Conservation (phyloP, 2,888 invertebrate species). For the Eumacrocentrus americanus region DNA sequence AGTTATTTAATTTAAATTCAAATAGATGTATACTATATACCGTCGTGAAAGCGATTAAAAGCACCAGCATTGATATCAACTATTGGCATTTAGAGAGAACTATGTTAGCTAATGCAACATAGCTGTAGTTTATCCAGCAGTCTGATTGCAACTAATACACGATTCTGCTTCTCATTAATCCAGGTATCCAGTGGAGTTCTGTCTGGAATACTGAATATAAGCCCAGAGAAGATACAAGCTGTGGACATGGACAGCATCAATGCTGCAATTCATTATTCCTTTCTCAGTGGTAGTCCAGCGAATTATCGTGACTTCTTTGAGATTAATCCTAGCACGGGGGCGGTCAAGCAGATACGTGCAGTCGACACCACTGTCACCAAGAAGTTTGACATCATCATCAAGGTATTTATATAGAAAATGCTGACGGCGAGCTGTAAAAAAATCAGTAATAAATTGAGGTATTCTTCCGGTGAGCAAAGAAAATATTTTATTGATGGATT, state of each 20-base stretch:
- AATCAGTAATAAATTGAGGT: no score
- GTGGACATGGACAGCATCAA: constrained; percentile 89
- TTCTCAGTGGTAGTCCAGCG: constrained; percentile 80
- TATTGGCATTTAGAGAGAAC: no score
- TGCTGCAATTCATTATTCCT: constrained; percentile 80
- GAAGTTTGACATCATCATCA: constrained; percentile 80
- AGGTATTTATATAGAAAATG: no score
- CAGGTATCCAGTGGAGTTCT: constrained; percentile 82
- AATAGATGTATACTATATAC: no score
- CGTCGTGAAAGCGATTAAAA: no score
- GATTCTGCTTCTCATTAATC: constrained; percentile 16
- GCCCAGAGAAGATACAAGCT: constrained; percentile 88
- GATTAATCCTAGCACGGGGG: constrained; percentile 80
- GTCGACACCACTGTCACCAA: constrained; percentile 81
- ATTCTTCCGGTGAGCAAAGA: no score
- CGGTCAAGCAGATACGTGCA: constrained; percentile 79
- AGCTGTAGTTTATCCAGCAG: constrained; percentile 7
- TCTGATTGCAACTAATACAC: constrained; percentile 8
- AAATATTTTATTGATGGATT: no score
- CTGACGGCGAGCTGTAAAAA: no score
- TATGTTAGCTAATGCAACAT: no score
- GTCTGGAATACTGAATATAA: constrained; percentile 81
- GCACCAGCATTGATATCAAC: no score
- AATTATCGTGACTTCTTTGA: constrained; percentile 82
- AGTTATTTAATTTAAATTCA: constrained; percentile 51